Evolutionary conservation across 2,797 vertebrate species (phyloP).

Genomic region (Chaetodon trifasciatus): DNA sequence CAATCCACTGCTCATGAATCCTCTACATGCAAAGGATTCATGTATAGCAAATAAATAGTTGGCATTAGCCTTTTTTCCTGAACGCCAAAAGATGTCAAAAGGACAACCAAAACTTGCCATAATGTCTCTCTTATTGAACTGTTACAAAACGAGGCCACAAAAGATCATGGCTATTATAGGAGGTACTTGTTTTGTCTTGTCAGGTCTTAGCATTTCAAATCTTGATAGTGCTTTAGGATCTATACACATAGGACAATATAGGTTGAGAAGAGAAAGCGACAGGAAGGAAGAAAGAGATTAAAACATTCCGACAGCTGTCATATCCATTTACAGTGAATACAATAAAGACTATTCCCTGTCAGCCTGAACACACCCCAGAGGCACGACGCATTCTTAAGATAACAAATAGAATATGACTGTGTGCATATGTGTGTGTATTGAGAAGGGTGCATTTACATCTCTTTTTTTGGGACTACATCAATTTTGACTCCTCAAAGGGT

Average conservation of each 20-base stretch:
- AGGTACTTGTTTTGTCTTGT: neutral
- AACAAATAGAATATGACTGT: slow-evolving; percentile 22
- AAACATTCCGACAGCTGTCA: slow-evolving; percentile 49
- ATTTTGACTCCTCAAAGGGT: neutral
- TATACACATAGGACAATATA: slow-evolving; percentile 10
- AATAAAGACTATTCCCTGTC: slow-evolving; percentile 10
- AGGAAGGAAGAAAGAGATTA: slow-evolving; percentile 28
- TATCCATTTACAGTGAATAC: slow-evolving; percentile 36
- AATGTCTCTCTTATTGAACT: neutral
- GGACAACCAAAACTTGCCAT: neutral
- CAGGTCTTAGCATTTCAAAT: neutral
- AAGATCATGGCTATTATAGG: neutral
- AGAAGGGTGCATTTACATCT: neutral
- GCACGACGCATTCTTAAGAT: slow-evolving; percentile 12
- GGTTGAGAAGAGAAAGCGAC: slow-evolving; percentile 7
- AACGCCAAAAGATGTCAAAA: neutral
- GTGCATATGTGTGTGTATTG: slow-evolving; percentile 4
- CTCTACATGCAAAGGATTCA: neutral
- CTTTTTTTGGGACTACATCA: neutral
- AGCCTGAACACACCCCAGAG: slow-evolving; percentile 24
- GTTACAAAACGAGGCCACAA: neutral
- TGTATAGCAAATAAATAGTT: neutral
- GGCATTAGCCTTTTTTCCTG: neutral
- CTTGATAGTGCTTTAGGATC: slow-evolving; percentile 1
- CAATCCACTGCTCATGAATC: neutral